Percentiles rank a stretch among this genome's conserved stretches.
Evolutionary conservation across 1,140 invertebrate genomes (phyloP).

Genomic region (Zaprionus camerounensis): DNA sequence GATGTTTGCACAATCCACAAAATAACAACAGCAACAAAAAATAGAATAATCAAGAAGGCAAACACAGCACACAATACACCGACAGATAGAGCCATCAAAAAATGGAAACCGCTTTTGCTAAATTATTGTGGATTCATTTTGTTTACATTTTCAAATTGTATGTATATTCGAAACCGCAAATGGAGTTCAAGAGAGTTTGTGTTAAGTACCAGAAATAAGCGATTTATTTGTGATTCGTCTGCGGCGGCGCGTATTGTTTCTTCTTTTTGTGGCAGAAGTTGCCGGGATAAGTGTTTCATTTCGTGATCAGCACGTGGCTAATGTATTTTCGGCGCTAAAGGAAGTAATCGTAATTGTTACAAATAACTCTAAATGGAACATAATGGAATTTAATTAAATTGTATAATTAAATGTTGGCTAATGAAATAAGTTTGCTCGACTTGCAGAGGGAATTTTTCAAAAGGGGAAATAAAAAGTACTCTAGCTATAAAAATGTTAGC

Average conservation of each 20-base stretch:
- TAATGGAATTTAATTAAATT: constrained; percentile 28
- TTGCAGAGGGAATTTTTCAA: not conserved
- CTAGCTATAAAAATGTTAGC: not conserved
- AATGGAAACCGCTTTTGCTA: constrained; percentile 44
- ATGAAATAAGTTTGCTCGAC: not conserved
- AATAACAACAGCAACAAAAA: constrained; percentile 27
- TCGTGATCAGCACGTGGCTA: constrained; percentile 38
- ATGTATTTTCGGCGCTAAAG: constrained; percentile 31
- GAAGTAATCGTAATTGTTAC: constrained; percentile 27
- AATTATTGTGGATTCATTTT: constrained; percentile 32
- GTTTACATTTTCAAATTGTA: constrained; percentile 40
- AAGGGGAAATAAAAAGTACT: not conserved
- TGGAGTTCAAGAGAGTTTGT: constrained; percentile 62
- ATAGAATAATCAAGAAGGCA: constrained; percentile 40
- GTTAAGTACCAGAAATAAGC: constrained; percentile 41
- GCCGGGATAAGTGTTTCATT: constrained; percentile 31
- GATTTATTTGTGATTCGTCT: constrained; percentile 62
- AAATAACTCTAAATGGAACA: constrained; percentile 33
- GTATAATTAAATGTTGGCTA: not conserved
- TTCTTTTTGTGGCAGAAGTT: constrained; percentile 11
- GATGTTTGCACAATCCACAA: constrained; percentile 52
- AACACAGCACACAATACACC: constrained; percentile 11
- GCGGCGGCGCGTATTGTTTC: not conserved
- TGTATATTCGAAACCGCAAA: constrained; percentile 48
- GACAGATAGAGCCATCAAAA: constrained; percentile 52